These are phyloP conservation scores for Pristionchus pacificus DNA, from an alignment of 1,140 invertebrate species.

Conservation along the genomic window DNA sequence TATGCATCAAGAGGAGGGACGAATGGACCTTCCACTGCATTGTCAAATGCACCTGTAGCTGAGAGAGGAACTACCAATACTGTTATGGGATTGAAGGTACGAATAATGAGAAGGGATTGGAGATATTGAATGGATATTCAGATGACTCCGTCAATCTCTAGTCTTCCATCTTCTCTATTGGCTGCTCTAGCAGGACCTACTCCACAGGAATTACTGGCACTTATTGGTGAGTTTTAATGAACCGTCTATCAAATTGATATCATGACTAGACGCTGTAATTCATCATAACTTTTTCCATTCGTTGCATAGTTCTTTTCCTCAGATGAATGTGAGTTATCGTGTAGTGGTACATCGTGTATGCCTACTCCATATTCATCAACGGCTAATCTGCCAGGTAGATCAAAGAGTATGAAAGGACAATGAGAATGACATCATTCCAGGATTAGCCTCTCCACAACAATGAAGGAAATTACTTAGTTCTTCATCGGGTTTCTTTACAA, in stretches of 20 bases:
- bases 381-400: not conserved
- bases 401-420: no score
- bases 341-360: not conserved
- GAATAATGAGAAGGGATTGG: conserved; percentile 3
- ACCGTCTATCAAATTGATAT: not conserved
- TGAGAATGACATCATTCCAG: no score
- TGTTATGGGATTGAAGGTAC: conserved; percentile 4
- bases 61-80: conserved; percentile 1
- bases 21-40: not conserved
- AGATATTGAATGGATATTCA: conserved; percentile 6
- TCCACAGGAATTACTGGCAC: conserved; percentile 78
- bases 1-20: conserved; percentile 10
- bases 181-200: conserved; percentile 68
- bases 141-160: not conserved
- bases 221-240: conserved; percentile 74
- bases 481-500: no score
- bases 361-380: not conserved
- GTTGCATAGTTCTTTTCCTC: no score
- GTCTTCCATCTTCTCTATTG: not conserved
- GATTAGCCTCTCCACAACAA: no score
- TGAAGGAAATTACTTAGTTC: no score
- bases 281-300: not conserved
- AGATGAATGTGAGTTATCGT: not conserved
- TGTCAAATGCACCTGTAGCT: conserved; percentile 9
- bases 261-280: not conserved